Percentiles rank a stretch among this genome's conserved stretches.
phyloP scores from a whole-genome alignment of 2,888 invertebrate genomes.

The Netelia melanura region DNA sequence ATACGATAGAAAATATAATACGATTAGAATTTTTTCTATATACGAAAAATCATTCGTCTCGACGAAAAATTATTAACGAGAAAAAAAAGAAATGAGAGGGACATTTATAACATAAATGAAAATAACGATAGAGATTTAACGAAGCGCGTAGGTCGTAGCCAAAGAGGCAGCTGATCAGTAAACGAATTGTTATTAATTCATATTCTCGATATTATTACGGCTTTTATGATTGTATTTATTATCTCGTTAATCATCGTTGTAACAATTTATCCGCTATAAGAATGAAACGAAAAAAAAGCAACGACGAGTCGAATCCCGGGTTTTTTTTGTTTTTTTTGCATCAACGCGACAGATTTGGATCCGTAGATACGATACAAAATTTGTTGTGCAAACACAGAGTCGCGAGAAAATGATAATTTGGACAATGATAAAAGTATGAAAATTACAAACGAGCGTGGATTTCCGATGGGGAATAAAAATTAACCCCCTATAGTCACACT shows the following conservation, averaged over 20 bases:
- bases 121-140: constrained; percentile 27
- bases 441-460: constrained; percentile 24
- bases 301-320: no score
- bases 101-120: background rate
- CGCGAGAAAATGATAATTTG: constrained; percentile 25
- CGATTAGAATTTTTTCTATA: constrained; percentile 55
- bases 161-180: no score
- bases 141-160: constrained; percentile 49
- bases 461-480: constrained; percentile 24
- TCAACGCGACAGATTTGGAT: no score
- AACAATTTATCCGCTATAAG: no score
- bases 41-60: constrained; percentile 42
- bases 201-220: no score
- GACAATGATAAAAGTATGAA: background rate
- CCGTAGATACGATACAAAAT: no score
- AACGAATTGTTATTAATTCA: no score
- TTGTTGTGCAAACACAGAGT: no score
- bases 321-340: no score
- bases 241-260: no score
- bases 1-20: constrained; percentile 38
- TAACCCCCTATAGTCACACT: background rate
- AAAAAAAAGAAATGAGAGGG: constrained; percentile 10
- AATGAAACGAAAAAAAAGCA: no score
- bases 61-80: constrained; percentile 21
- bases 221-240: no score